Percentiles rank a stretch among this genome's conserved stretches.
phyloP scores from a whole-genome alignment of 2,888 invertebrate genomes.

The Chrysomela aeneicollis region DNA sequence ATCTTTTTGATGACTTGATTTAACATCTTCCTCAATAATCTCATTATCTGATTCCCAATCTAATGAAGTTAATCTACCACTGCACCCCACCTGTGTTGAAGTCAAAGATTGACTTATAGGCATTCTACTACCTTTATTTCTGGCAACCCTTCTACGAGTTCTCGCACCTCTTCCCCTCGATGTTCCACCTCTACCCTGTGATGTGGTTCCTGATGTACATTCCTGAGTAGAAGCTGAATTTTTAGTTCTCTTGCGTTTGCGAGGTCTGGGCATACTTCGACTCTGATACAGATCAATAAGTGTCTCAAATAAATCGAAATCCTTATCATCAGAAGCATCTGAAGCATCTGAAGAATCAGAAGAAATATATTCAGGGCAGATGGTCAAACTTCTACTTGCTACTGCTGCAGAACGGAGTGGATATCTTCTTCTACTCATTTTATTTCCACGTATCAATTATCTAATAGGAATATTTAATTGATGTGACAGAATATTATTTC shows the following conservation, averaged over 20 bases:
- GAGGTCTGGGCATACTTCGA: not conserved
- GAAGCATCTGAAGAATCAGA: not conserved
- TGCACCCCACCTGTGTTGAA: not conserved
- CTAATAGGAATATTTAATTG: not conserved
- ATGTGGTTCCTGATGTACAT: not conserved
- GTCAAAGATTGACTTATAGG: not conserved
- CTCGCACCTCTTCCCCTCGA: not conserved
- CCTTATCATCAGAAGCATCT: slow-evolving; percentile 9
- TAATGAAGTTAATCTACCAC: not conserved
- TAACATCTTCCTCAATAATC: slow-evolving; percentile 8
- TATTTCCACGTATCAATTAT: not conserved
- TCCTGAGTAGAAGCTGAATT: not conserved
- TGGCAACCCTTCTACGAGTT: not conserved
- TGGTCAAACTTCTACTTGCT: not conserved
- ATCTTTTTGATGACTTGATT: slow-evolving; percentile 5
- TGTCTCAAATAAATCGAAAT: not conserved
- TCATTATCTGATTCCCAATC: slow-evolving; percentile 12
- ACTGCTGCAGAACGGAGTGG: slow-evolving; percentile 11
- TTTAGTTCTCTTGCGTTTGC: not conserved
- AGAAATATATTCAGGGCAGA: not conserved
- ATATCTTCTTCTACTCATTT: slow-evolving; percentile 19
- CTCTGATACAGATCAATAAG: not conserved
- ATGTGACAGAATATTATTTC: not conserved
- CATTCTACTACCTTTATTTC: not conserved
- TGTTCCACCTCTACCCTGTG: not conserved